Conservation (phyloP, 2,113 vertebrate species). For the Patagioenas fasciata region DNA sequence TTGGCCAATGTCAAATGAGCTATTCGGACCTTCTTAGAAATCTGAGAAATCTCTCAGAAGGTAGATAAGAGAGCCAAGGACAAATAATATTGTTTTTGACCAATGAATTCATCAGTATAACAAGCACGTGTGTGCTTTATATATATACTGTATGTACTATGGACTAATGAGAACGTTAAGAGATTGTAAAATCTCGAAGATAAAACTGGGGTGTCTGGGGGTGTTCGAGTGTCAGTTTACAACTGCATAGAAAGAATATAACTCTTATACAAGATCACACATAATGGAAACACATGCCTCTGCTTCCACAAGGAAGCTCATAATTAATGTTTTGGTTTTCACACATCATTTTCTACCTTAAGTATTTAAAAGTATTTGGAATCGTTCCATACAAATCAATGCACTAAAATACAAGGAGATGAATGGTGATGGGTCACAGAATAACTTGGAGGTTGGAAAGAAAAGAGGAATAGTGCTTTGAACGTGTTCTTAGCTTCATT, state of each 20-base stretch:
- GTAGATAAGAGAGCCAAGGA: background rate
- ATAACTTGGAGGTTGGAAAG: background rate
- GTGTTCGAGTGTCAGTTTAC: background rate
- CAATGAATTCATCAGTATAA: background rate
- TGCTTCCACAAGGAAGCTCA: background rate
- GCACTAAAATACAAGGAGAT: background rate
- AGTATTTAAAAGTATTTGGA: background rate
- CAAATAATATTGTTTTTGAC: background rate
- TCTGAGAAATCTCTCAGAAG: background rate
- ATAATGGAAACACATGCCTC: background rate
- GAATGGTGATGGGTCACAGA: background rate
- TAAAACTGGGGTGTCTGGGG: background rate
- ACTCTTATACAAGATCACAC: background rate
- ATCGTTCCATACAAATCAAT: background rate
- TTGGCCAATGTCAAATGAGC: background rate
- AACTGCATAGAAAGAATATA: background rate
- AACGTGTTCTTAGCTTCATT: background rate
- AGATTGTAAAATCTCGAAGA: background rate
- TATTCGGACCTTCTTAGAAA: background rate
- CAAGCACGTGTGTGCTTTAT: background rate
- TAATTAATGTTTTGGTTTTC: background rate
- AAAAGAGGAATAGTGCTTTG: background rate
- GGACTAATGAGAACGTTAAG: background rate
- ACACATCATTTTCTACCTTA: background rate
- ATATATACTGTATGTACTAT: background rate